Conservation (phyloP, 2,113 vertebrate species). For the Calonectris borealis region DNA sequence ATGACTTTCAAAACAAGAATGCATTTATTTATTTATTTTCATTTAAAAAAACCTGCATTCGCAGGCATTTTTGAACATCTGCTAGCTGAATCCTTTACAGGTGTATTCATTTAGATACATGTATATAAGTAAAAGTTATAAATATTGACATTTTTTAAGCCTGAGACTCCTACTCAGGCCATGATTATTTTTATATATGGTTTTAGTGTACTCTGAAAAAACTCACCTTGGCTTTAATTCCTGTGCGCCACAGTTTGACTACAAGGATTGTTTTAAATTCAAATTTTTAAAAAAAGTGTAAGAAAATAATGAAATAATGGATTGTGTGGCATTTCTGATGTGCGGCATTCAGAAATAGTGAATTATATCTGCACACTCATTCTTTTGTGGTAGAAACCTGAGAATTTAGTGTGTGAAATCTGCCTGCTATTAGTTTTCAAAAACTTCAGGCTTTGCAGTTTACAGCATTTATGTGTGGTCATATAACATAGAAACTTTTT, state of each 20-base stretch:
- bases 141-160: slow-evolving; percentile 40
- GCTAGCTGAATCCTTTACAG: slow-evolving; percentile 10
- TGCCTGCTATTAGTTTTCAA: not conserved
- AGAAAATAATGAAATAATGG: not conserved
- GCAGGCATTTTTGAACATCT: slow-evolving; percentile 20
- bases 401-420: not conserved
- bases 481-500: not conserved
- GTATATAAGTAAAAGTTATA: slow-evolving; percentile 9
- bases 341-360: not conserved
- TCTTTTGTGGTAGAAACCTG: not conserved
- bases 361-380: not conserved
- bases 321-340: not conserved
- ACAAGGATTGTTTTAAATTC: not conserved
- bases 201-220: not conserved
- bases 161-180: not conserved
- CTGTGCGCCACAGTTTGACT: not conserved
- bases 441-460: not conserved
- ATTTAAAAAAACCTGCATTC: not conserved
- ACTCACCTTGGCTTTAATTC: not conserved
- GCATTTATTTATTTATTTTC: not conserved
- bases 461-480: not conserved
- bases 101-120: slow-evolving; percentile 19
- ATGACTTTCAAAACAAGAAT: not conserved
- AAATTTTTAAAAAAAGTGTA: not conserved
- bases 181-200: not conserved